Percentiles rank a stretch among this genome's conserved stretches.
phyloP scores from a whole-genome alignment of 2,113 vertebrate genomes.

The Baryphthengus martii region DNA sequence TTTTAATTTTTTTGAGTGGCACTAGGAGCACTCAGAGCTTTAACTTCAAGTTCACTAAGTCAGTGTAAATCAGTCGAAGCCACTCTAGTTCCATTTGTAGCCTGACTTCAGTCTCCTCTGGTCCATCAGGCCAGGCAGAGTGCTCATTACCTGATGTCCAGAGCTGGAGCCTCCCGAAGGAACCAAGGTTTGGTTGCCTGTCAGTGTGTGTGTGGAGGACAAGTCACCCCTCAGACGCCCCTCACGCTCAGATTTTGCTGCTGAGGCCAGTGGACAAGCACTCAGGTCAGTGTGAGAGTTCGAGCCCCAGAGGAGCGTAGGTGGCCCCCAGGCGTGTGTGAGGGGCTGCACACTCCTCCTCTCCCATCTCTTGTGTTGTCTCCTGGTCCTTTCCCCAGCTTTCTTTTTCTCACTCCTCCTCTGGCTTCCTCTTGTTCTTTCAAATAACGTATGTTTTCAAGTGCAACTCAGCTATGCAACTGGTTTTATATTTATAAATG shows the following conservation, averaged over 20 bases:
- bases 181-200: neutral
- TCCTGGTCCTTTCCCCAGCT: neutral
- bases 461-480: conserved; percentile 18
- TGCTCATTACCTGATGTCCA: neutral
- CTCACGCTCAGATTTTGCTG: neutral
- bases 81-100: neutral
- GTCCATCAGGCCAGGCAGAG: neutral
- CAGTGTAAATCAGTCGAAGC: neutral
- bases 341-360: neutral
- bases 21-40: neutral
- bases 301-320: neutral
- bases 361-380: neutral
- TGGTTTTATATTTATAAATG: conserved; percentile 41
- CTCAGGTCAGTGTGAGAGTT: neutral
- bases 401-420: neutral
- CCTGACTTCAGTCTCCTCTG: neutral
- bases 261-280: neutral
- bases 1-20: neutral
- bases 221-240: neutral
- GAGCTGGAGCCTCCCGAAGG: neutral
- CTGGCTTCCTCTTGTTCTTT: conserved; percentile 3
- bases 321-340: neutral
- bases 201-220: neutral
- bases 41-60: neutral
- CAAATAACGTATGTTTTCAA: conserved; percentile 6